A percentile compares a stretch with the other conserved stretches of the same genome.
These are phyloP conservation scores for Lasioglossum vierecki DNA, from an alignment of 2,888 invertebrate species.

Conservation along the genomic window DNA sequence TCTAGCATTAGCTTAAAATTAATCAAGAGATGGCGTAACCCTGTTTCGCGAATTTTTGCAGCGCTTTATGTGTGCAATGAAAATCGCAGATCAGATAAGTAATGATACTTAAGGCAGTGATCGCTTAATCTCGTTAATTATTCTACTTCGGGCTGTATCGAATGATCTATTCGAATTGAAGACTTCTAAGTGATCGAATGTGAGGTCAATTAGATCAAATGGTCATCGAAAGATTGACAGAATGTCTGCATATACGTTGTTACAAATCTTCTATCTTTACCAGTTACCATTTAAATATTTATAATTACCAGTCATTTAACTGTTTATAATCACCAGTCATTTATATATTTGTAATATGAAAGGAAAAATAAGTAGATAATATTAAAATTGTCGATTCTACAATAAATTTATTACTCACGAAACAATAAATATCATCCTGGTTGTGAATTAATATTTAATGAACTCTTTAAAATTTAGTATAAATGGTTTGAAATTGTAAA, in stretches of 20 bases:
- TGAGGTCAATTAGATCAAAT: neutral
- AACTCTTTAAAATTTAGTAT: neutral
- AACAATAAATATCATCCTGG: neutral
- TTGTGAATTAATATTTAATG: neutral
- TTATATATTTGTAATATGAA: neutral
- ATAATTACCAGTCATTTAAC: too few relatives aligned
- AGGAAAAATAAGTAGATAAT: neutral
- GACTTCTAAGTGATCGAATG: neutral
- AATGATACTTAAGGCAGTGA: neutral
- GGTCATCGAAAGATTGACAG: neutral
- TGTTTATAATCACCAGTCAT: too few relatives aligned
- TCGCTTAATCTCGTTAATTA: slow-evolving; percentile 34
- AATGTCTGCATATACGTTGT: neutral
- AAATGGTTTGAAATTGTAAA: neutral
- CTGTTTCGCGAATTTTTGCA: slow-evolving; percentile 37
- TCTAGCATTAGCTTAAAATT: slow-evolving; percentile 66
- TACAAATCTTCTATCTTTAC: neutral
- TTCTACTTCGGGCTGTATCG: slow-evolving; percentile 20
- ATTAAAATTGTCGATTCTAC: neutral
- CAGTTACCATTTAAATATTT: neutral
- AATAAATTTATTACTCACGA: neutral
- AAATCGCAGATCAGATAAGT: neutral
- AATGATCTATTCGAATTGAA: neutral
- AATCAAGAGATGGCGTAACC: slow-evolving; percentile 53
- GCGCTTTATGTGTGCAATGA: neutral